phyloP scores from a whole-genome alignment of 2,113 vertebrate species.

The Laticauda colubrina region DNA sequence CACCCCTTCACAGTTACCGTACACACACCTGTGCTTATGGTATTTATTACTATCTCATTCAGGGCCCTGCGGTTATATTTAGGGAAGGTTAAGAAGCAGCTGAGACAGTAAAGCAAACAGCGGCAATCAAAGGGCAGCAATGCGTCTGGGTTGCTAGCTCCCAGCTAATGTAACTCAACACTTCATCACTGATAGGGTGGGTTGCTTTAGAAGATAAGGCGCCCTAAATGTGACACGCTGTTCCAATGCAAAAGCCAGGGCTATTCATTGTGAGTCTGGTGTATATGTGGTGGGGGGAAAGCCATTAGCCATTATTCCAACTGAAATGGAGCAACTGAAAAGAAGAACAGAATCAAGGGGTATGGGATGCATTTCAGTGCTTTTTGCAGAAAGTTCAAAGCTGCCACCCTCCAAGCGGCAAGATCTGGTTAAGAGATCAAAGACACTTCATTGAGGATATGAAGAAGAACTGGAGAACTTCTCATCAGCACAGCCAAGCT shows the following conservation, averaged over 20 bases:
- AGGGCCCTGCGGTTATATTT: neutral
- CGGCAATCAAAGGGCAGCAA: conserved; percentile 26
- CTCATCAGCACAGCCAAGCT: neutral
- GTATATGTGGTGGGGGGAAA: neutral
- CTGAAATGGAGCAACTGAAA: neutral
- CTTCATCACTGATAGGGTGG: conserved; percentile 36
- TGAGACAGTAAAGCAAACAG: conserved; percentile 44
- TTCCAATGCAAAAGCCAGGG: neutral
- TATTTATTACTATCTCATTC: conserved; percentile 34
- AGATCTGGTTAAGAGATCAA: neutral
- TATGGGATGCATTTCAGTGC: neutral
- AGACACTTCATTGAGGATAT: neutral
- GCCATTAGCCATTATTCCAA: neutral
- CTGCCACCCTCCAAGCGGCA: too few relatives aligned
- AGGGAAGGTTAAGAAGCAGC: conserved; percentile 3
- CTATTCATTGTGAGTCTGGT: neutral
- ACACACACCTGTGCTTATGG: neutral
- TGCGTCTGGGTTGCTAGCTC: neutral
- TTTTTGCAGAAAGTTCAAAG: too few relatives aligned
- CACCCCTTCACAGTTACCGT: neutral
- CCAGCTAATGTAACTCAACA: conserved; percentile 44
- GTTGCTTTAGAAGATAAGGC: conserved; percentile 35
- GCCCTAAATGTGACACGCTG: conserved; percentile 28
- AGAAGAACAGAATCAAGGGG: neutral
- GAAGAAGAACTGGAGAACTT: neutral